These are phyloP conservation scores for Trididemnum miniatum DNA, from an alignment of 23 tunicate species.

Conservation along the genomic window DNA sequence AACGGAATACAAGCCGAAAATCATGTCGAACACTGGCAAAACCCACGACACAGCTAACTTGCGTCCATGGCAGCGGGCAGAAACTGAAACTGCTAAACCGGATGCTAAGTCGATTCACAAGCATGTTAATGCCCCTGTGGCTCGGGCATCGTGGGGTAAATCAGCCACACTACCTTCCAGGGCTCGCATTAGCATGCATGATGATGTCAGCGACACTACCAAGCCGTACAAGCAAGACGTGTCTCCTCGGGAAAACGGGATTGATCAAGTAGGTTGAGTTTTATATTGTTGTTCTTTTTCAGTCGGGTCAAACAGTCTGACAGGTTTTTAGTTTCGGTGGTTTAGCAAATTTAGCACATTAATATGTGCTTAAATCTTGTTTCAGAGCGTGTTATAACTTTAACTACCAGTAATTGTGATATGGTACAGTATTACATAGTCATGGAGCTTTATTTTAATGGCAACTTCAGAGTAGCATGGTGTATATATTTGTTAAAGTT, in stretches of 20 bases:
- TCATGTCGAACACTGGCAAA: background rate
- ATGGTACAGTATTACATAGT: no score
- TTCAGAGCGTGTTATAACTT: no score
- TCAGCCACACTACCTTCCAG: conserved; percentile 43
- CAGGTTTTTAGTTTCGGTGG: no score
- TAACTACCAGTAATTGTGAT: no score
- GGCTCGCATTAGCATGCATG: background rate
- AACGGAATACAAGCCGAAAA: background rate
- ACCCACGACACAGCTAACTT: no score
- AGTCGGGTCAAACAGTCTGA: no score
- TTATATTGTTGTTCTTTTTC: no score
- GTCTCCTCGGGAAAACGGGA: background rate
- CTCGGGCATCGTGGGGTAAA: conserved; percentile 18
- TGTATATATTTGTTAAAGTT: no score
- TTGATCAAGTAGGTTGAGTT: background rate
- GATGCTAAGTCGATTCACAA: background rate
- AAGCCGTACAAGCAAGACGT: background rate
- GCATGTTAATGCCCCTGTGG: conserved; percentile 11
- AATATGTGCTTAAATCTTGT: no score
- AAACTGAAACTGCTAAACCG: background rate
- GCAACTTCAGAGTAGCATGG: no score
- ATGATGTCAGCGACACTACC: background rate
- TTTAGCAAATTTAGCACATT: no score
- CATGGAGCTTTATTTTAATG: no score
- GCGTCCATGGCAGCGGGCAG: conserved; percentile 1